These are phyloP conservation scores for Triplophysa dalaica DNA, from an alignment of 2,113 vertebrate genomes.

Conservation along the genomic window DNA sequence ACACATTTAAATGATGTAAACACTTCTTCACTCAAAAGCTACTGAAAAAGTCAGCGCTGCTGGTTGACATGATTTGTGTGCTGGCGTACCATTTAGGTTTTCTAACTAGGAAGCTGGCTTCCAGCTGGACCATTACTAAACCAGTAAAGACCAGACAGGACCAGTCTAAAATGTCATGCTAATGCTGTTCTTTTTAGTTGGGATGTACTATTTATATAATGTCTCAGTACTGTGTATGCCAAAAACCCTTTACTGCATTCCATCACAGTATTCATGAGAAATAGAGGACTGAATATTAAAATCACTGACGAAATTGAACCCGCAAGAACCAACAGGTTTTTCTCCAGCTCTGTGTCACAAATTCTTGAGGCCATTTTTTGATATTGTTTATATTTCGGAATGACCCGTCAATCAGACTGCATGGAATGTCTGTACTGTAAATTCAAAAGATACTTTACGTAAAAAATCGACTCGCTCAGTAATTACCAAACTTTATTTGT, in stretches of 20 bases:
- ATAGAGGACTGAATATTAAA: slow-evolving; percentile 18
- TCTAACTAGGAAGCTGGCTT: too few species aligned
- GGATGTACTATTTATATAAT: too few species aligned
- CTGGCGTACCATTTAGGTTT: too few species aligned
- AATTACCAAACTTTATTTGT: background rate
- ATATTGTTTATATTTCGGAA: slow-evolving; percentile 42
- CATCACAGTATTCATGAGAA: slow-evolving; percentile 18
- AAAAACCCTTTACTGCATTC: background rate
- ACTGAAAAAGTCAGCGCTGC: too few species aligned
- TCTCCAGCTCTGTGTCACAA: slow-evolving; percentile 31
- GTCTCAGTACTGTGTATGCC: background rate
- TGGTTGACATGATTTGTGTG: too few species aligned
- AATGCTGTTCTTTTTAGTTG: too few species aligned
- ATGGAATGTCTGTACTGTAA: slow-evolving; percentile 30
- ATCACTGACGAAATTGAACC: slow-evolving; percentile 27
- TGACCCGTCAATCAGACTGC: slow-evolving; percentile 42
- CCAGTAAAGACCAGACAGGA: too few species aligned
- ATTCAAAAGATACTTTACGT: slow-evolving; percentile 36
- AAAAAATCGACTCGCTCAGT: slow-evolving; percentile 14
- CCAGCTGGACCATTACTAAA: too few species aligned
- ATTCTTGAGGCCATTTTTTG: slow-evolving; percentile 42
- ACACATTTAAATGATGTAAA: background rate
- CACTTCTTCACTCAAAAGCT: too few species aligned
- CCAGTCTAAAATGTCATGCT: too few species aligned
- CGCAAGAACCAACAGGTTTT: slow-evolving; percentile 40